Conservation (phyloP, 37 sponge, comb jelly and placozoan species). For the Oscarella lobularis region DNA sequence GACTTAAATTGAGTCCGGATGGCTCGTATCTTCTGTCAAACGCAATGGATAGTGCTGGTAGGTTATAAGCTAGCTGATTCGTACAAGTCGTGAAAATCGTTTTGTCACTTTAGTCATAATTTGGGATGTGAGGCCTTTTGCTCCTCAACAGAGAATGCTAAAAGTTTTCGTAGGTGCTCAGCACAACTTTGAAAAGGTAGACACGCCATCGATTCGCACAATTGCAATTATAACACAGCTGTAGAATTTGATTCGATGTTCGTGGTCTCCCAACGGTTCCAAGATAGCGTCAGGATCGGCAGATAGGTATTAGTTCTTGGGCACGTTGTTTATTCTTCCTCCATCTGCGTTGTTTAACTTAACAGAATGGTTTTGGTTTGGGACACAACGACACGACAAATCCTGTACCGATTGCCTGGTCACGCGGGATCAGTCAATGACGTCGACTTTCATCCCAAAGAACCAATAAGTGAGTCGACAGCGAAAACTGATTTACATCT, state of each 20-base stretch:
- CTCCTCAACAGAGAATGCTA: constrained; percentile 64
- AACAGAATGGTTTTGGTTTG: constrained; percentile 98
- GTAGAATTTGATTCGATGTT: constrained; percentile 68
- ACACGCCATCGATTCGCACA: too few relatives aligned
- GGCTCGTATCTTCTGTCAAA: constrained; percentile 81
- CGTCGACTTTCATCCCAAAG: constrained; percentile 91
- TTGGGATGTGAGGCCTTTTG: constrained; percentile 91
- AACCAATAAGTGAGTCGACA: constrained; percentile 73
- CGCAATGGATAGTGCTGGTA: constrained; percentile 87
- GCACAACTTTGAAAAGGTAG: constrained; percentile 94
- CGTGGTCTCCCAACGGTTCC: constrained; percentile 83
- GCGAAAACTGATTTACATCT: not conserved
- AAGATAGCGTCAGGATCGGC: constrained; percentile 79
- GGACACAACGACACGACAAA: constrained; percentile 64
- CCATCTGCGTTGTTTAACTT: too few relatives aligned
- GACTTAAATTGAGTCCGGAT: constrained; percentile 67
- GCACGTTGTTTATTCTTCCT: not conserved
- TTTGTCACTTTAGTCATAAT: constrained; percentile 50
- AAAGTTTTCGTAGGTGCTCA: constrained; percentile 67
- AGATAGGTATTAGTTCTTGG: constrained; percentile 49
- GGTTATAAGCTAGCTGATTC: not conserved
- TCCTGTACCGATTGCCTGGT: constrained; percentile 87
- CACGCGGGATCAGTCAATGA: constrained; percentile 92
- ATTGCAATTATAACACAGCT: too few relatives aligned
- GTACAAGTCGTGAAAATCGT: too few relatives aligned